phyloP scores from a whole-genome alignment of 2,113 vertebrate species.

The Rhodinocichla rosea region DNA sequence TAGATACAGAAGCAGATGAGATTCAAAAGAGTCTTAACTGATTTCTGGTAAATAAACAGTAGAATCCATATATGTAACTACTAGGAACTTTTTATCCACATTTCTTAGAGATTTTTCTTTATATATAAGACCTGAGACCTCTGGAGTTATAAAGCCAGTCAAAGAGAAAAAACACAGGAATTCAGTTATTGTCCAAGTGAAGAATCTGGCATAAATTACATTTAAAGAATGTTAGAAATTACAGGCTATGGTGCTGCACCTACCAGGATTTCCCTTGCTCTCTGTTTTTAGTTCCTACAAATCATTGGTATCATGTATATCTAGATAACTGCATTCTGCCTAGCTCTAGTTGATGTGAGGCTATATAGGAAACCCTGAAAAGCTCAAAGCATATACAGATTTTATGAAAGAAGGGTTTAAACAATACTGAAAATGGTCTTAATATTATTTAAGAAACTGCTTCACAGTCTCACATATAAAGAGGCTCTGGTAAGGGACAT shows the following conservation, averaged over 20 bases:
- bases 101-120: not conserved
- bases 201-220: not conserved
- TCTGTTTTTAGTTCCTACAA: not conserved
- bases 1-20: not conserved
- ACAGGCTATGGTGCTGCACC: not conserved
- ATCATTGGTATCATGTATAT: not conserved
- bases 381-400: not conserved
- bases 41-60: not conserved
- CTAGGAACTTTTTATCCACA: not conserved
- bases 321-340: not conserved
- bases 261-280: not conserved
- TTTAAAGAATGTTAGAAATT: not conserved
- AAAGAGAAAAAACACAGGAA: not conserved
- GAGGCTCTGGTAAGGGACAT: not conserved
- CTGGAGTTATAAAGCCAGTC: not conserved
- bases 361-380: not conserved
- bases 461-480: not conserved
- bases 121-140: fast-evolving
- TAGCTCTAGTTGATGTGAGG: not conserved
- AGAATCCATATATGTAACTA: not conserved
- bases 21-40: not conserved
- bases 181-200: not conserved
- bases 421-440: not conserved
- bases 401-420: not conserved
- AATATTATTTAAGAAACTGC: not conserved